phyloP scores from a whole-genome alignment of 2,113 vertebrate species.

The Paralichthys olivaceus region DNA sequence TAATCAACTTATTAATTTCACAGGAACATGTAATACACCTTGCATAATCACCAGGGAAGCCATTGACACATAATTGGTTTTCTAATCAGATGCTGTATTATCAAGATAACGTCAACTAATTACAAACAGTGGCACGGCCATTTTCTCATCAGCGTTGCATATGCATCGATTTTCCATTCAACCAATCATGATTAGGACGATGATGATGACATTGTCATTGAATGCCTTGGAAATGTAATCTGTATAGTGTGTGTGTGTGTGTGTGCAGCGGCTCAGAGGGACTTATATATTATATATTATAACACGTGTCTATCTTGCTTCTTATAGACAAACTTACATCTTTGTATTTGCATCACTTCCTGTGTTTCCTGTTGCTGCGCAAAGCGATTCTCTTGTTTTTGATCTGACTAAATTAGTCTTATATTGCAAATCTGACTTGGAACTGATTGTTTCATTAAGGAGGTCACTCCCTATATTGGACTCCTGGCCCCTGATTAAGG shows the following conservation, averaged over 20 bases:
- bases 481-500: neutral
- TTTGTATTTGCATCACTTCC: neutral
- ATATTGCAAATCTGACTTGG: constrained; percentile 3
- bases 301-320: neutral
- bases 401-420: constrained; percentile 29
- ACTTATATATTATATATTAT: too few species aligned
- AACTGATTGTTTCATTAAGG: too few species aligned
- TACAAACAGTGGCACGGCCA: constrained; percentile 49
- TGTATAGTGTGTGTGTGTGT: constrained; percentile 9
- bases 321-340: constrained; percentile 7
- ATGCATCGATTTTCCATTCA: constrained; percentile 59
- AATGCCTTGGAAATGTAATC: constrained; percentile 44
- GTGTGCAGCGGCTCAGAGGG: constrained; percentile 17
- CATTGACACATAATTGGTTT: constrained; percentile 63
- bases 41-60: constrained; percentile 58
- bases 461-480: too few species aligned
- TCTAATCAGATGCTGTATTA: constrained; percentile 65
- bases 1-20: constrained; percentile 63
- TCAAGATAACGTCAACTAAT: constrained; percentile 70
- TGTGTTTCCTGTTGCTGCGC: neutral
- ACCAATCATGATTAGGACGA: constrained; percentile 26
- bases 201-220: constrained; percentile 58
- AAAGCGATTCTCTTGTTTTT: constrained; percentile 40
- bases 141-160: constrained; percentile 62
- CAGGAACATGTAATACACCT: constrained; percentile 39